These are phyloP conservation scores for Caenorhabditis zanzibari DNA, from an alignment of 2,888 invertebrate genomes.

Conservation along the genomic window DNA sequence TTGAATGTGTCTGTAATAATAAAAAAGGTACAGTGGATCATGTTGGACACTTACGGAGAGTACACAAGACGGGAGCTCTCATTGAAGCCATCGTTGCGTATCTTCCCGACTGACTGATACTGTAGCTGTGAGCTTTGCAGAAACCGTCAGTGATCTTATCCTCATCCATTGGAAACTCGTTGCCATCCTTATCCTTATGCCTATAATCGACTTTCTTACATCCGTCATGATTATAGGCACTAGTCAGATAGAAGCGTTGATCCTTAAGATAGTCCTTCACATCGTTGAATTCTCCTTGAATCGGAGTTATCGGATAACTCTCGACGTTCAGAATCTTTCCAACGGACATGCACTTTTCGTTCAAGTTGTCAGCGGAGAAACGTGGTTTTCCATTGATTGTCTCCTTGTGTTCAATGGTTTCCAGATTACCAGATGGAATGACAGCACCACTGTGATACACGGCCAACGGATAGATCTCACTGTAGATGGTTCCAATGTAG, in stretches of 20 bases:
- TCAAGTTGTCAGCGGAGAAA: neutral
- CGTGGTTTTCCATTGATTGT: too few species aligned
- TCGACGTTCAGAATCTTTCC: conserved; percentile 2
- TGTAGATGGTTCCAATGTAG: neutral
- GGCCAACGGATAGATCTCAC: neutral
- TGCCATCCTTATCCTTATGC: too few species aligned
- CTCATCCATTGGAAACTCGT: too few species aligned
- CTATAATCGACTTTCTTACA: too few species aligned
- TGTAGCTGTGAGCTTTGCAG: conserved; percentile 7
- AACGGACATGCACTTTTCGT: neutral
- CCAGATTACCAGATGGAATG: too few species aligned
- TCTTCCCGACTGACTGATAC: neutral
- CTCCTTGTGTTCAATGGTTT: too few species aligned
- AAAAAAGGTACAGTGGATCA: neutral
- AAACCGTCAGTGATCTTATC: too few species aligned
- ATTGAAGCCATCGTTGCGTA: conserved; percentile 23
- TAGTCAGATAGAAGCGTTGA: neutral
- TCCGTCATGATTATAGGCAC: neutral
- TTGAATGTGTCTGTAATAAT: conserved; percentile 20
- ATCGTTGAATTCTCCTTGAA: neutral
- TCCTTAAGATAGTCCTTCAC: neutral
- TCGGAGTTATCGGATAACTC: neutral
- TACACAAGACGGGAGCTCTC: conserved; percentile 14
- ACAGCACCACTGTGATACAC: neutral
- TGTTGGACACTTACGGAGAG: conserved; percentile 16